Evolutionary conservation across 2,113 vertebrate species (phyloP).

Genomic region (Prolemur simus): DNA sequence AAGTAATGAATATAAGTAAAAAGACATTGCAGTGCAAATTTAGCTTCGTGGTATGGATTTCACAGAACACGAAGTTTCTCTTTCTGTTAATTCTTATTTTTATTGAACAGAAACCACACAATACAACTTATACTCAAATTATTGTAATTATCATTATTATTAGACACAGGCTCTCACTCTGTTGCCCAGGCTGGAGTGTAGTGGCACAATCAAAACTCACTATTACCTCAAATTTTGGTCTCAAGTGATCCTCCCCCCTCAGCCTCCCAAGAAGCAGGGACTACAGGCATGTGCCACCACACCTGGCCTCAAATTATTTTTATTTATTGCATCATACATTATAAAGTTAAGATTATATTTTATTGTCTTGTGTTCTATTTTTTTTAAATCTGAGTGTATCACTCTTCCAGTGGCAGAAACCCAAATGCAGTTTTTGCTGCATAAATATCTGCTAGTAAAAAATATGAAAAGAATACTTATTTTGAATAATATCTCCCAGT

Average conservation of each 20-base stretch:
- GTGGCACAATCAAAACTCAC: no score
- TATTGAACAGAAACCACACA: not conserved
- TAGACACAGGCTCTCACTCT: no score
- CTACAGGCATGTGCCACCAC: no score
- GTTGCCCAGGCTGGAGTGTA: no score
- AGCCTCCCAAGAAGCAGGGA: no score
- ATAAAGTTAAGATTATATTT: not conserved
- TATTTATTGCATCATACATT: not conserved
- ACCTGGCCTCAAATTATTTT: not conserved
- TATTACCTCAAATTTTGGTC: no score
- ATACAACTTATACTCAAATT: not conserved
- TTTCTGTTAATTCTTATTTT: not conserved
- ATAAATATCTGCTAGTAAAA: not conserved
- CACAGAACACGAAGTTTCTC: not conserved
- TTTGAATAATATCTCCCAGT: not conserved
- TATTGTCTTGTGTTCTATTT: not conserved
- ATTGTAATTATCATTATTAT: no score
- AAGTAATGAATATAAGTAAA: not conserved
- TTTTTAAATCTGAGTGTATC: not conserved
- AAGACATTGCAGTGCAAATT: not conserved
- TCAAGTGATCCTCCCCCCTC: no score
- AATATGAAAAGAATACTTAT: not conserved
- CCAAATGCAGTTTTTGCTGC: not conserved
- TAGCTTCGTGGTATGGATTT: not conserved
- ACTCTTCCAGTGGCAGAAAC: not conserved